Conservation (phyloP, 2,888 invertebrate genomes). For the Argyra leucocephala region DNA sequence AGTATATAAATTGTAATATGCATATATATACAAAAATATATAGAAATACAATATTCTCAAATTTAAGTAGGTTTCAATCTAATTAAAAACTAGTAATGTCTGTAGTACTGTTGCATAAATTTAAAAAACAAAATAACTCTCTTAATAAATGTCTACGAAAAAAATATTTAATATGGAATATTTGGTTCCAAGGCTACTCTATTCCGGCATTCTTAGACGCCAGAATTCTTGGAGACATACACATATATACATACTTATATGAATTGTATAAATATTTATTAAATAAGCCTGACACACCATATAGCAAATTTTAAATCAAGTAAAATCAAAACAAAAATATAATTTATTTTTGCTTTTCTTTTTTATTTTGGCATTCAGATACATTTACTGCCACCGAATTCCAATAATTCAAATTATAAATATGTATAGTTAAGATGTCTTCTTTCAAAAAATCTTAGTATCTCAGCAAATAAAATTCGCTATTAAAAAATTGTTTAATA, state of each 20-base stretch:
- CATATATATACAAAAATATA: conserved; percentile 10
- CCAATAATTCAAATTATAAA: no score
- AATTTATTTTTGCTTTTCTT: background rate
- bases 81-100: conserved; percentile 12
- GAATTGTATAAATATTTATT: no score
- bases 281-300: background rate
- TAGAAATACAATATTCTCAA: conserved; percentile 15
- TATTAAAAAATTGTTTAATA: no score
- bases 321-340: background rate
- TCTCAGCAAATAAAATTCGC: no score
- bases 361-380: background rate
- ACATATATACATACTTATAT: background rate
- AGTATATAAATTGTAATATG: conserved; percentile 11
- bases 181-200: conserved; percentile 20
- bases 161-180: conserved; percentile 12
- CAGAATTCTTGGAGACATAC: conserved; percentile 23
- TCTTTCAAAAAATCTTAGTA: no score
- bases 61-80: conserved; percentile 22
- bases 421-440: no score
- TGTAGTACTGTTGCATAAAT: background rate
- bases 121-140: no score
- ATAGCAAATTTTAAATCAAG: background rate
- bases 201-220: conserved; percentile 20
- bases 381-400: no score
- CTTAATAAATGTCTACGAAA: no score